phyloP scores from a whole-genome alignment of 2,888 invertebrate genomes.

The Caradrina clavipalpis region DNA sequence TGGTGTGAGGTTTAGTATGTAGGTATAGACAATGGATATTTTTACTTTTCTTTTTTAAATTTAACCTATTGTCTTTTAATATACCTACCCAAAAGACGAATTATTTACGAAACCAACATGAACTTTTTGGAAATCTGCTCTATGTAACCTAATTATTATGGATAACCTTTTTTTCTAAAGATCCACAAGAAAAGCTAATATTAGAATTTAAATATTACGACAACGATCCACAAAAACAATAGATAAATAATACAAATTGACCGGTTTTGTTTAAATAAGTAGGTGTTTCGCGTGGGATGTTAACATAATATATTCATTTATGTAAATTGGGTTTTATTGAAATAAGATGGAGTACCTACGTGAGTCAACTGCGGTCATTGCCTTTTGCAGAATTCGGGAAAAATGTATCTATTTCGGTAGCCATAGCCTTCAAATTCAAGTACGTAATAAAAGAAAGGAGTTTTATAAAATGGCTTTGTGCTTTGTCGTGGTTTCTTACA shows the following conservation, averaged over 20 bases:
- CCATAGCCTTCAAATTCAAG: slow-evolving; percentile 7
- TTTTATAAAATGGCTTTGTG: slow-evolving; percentile 23
- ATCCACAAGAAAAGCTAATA: neutral
- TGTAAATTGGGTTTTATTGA: slow-evolving; percentile 51
- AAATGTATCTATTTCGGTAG: slow-evolving; percentile 13
- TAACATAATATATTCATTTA: slow-evolving; percentile 52
- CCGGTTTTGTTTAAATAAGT: slow-evolving; percentile 29
- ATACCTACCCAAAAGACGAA: too few relatives aligned
- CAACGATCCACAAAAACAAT: slow-evolving; percentile 22
- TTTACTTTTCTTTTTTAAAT: too few relatives aligned
- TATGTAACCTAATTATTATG: neutral
- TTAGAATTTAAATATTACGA: neutral
- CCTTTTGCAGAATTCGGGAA: slow-evolving; percentile 31
- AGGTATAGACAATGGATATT: too few relatives aligned
- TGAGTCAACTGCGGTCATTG: slow-evolving; percentile 48
- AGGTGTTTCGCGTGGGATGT: slow-evolving; percentile 44
- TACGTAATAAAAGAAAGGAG: slow-evolving; percentile 25
- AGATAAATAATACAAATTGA: slow-evolving; percentile 24
- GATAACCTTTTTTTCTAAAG: neutral
- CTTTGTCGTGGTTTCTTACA: slow-evolving; percentile 28
- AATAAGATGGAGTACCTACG: slow-evolving; percentile 37
- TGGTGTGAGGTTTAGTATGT: too few relatives aligned
- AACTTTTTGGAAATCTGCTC: neutral
- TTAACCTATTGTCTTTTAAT: too few relatives aligned
- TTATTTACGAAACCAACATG: neutral